Evolutionary conservation across 1,140 invertebrate species (phyloP), one percentile per base, ranked within the genome.

Genomic region (Bombus huntii): DNA sequence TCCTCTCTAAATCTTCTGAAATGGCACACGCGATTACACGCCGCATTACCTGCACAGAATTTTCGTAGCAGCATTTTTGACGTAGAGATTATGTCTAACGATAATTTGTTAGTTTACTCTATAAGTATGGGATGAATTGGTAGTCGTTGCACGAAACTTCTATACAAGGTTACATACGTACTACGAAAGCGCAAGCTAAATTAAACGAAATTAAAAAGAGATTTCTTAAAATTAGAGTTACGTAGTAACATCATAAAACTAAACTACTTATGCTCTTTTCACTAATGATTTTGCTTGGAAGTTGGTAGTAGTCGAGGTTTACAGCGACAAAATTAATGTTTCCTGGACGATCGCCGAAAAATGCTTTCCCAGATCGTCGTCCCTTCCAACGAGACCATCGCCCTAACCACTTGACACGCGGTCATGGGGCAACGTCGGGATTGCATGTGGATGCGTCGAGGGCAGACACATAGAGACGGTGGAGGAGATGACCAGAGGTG

Each of bases 391-490:
- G 28, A 18, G 2, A 28, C n/a, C 18, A 39, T 25, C 39, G 53
- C 66, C 75, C 82, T 71, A 37, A 68, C 82, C 82, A n/a, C 66
- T 84, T 62, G 82, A 72, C 75, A 34, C 65, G 77, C 53, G 34
- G 22, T 6, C 65, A 31, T n/a, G 74, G 44, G 82, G 71, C 75
- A 77, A 37, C 80, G 80, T 76, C 42, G 81, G 59, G 71, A 66
- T 82, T 25, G 74, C 66, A 13, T 44, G 75, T 9, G 75, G 75
- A 71, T 39, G 31, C 47, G 82, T 37, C 65, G 3, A 44, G 25
- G 44, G 18, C 65, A 59, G 82, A 70, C 47, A 47, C 31, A 15
- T 18, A 42, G 42, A 31, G 31, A 42, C 3, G n/a, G 66, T 2
- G 25, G 34, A 39, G 13, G 71, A 25, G 59, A 39, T 10, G n/a